Base-by-base conservation (phyloP, 2,113 vertebrate genomes). In the Guaruba guarouba region DNA sequence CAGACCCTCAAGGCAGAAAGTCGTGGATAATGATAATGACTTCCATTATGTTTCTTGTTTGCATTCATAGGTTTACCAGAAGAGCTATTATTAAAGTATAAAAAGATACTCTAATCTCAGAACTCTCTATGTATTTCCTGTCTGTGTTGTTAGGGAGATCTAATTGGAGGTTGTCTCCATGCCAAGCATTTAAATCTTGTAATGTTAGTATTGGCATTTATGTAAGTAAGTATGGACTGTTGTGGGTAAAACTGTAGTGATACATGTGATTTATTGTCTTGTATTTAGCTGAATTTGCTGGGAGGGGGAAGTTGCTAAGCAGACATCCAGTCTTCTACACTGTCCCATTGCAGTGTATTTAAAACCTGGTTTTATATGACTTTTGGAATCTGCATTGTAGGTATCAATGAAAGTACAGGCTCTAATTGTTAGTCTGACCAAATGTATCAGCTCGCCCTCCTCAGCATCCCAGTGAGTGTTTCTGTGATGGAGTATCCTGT, bases 101-200 rank as follows among this genome's bases (percentile, higher is more conserved):
- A 75, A 87, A 64, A 84, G 13, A 57, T 93, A 82, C 13, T 77
- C 81, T 94, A 87, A 93, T 92, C 90, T 96, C 39, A 82, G 92
- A 89, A 64, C 67, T 91, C 67, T 75, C 67, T 75, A 23, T 75
- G 35, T 55, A 62, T 69, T 91, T 96, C 83, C 86, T 93, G 64
- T 69, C 44, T 88, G 51, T 79, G 70, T 57, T 85, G 39, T 92
- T 91, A 80, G 68, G 51, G 75, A 52, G 67, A 49, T 80, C 61
- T 94, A 90, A 86, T 80, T 94, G 35, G 55, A 83, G 35, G 27
- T 48, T 95, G 75, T 93, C 54, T 82, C 24, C 75, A 22, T 74
- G 85, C 68, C 93, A 92, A 63, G 49, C 25, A 70, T 91, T 75
- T 70, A 82, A 22, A 39, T 89, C 35, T 79, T 85, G 68, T 55